These are phyloP conservation scores for Nycticebus coucang DNA, from an alignment of 2,113 vertebrate genomes.

Conservation along the genomic window DNA sequence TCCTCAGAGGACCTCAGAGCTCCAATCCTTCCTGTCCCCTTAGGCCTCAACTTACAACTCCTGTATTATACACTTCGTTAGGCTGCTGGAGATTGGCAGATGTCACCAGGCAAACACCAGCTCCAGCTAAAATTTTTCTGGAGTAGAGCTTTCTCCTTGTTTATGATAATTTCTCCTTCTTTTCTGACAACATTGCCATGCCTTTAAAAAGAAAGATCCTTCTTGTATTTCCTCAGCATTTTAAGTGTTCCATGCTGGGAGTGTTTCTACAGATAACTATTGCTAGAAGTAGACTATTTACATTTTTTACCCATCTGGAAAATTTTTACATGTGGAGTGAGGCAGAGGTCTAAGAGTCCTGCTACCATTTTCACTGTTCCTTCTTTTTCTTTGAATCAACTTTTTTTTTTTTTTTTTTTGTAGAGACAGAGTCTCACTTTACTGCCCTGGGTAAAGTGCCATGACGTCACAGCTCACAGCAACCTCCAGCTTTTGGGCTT, in stretches of 20 bases:
- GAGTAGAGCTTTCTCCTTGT: slow-evolving; percentile 47
- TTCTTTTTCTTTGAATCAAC: slow-evolving; percentile 42
- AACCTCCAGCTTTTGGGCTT: too few relatives aligned
- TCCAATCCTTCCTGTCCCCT: neutral
- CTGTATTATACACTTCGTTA: neutral
- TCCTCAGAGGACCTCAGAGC: neutral
- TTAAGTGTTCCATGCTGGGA: slow-evolving; percentile 69
- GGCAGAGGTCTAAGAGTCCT: slow-evolving; percentile 41
- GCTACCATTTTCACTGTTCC: neutral
- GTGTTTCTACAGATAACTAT: slow-evolving; percentile 67
- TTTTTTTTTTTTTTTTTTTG: neutral
- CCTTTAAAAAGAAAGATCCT: slow-evolving; percentile 69
- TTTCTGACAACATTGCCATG: slow-evolving; percentile 69
- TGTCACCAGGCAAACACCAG: neutral
- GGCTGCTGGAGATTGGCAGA: neutral
- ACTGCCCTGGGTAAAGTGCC: fast-evolving
- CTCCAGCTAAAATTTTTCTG: slow-evolving; percentile 38
- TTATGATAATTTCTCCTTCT: slow-evolving; percentile 63
- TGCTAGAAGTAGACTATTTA: slow-evolving; percentile 62
- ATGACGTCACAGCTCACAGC: too few relatives aligned
- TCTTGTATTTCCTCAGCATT: slow-evolving; percentile 74
- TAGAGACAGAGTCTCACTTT: too few relatives aligned
- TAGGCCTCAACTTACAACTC: neutral
- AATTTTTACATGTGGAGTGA: slow-evolving; percentile 52
- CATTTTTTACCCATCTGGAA: slow-evolving; percentile 45